These are phyloP conservation scores for Chionis minor DNA, from an alignment of 2,113 vertebrate genomes.

Conservation along the genomic window DNA sequence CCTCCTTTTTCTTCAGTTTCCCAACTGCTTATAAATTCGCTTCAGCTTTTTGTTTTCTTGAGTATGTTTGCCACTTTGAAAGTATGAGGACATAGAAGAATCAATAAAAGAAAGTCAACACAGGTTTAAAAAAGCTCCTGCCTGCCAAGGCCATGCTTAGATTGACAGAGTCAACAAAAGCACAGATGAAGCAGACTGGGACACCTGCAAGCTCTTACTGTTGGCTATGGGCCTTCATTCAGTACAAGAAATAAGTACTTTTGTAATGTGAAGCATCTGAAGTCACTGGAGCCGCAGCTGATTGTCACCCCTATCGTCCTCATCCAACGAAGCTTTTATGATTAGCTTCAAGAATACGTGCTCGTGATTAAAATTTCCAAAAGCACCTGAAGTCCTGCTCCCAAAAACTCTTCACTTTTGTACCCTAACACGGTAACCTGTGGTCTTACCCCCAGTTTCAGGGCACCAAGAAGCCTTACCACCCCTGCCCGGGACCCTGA, in stretches of 20 bases:
- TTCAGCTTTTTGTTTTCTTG: constrained; percentile 26
- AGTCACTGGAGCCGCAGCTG: not conserved
- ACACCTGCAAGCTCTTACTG: constrained; percentile 46
- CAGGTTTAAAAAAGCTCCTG: constrained; percentile 30
- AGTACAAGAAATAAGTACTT: not conserved
- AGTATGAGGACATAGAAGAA: constrained; percentile 27
- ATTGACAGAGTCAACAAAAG: constrained; percentile 49
- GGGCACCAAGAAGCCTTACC: not conserved
- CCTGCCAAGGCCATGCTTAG: constrained; percentile 22
- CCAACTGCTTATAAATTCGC: not conserved
- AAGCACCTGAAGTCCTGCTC: not conserved
- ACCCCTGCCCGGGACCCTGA: not conserved
- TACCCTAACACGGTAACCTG: not conserved
- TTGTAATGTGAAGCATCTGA: not conserved
- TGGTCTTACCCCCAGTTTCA: not conserved
- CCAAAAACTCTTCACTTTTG: not conserved
- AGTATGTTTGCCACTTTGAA: constrained; percentile 25
- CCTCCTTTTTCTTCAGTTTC: not conserved
- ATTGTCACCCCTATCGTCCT: not conserved
- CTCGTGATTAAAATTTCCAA: not conserved
- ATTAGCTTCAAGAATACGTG: not conserved
- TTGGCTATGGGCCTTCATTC: not conserved
- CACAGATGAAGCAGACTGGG: constrained; percentile 13
- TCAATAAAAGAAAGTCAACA: constrained; percentile 48
- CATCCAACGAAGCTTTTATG: not conserved